Evolutionary conservation across 2,797 vertebrate genomes (phyloP), one percentile per base, ranked within the genome.

Genomic region (Prionace glauca): DNA sequence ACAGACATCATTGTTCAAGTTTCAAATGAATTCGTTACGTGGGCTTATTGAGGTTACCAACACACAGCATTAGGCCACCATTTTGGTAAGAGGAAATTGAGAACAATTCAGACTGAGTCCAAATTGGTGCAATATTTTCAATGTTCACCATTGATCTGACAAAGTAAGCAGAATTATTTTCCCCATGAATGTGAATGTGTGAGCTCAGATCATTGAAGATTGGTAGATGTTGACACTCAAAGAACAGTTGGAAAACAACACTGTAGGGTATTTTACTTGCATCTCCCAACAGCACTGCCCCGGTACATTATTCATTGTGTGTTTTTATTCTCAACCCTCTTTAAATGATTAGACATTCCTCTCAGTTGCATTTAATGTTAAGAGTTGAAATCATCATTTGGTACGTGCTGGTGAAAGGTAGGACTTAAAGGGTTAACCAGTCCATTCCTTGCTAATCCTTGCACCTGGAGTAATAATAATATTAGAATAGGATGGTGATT

Each of bases 401-500:
- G 20, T 92, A 4, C 11, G 90, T 22, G 65, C 12, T 69, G 65
- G 62, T 24, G 18, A 10, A 36, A 67, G n/a, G 67, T 62, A 69
- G 90, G 90, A 92, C n/a, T 69, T 14, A 74, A 77, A 65, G 41
- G 45, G 93, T 95, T 77, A 95, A 95, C 71, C 50, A 26, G 29
- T 95, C 93, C 12, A 32, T 29, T 92, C 10, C 45, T 72, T 18
- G 29, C 26, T 95, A 95, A 95, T 77, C 71, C 32, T 56, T 56
- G 18, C 41, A 74, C 93, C 71, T 60, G 45, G 26, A 95, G 93
- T 72, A 95, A 77, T 95, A 95, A 77, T 95, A 77, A 95, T 77
- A 95, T 95, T 95, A 95, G 93, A 95, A 95, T 77, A 56, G 41
- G 29, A 50, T 29, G 18, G 71, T 60, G 29, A 95, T 77, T 95